Evolutionary conservation across 2,113 vertebrate genomes (phyloP), one percentile per base, ranked within the genome.

Genomic region (Clarias magur): DNA sequence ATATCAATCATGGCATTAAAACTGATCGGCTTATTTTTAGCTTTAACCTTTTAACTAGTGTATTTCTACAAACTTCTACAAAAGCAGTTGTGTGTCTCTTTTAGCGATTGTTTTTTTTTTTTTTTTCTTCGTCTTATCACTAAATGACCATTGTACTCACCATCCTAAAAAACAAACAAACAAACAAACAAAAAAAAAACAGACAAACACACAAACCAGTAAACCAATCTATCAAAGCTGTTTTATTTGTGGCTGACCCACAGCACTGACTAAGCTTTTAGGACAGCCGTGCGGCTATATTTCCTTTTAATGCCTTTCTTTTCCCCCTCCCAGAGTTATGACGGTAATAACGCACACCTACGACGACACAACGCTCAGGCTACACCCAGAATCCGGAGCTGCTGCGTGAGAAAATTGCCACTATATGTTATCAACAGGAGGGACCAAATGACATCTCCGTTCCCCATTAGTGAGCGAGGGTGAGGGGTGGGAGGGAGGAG

Each of bases 161-260:
- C 42, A 56, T 17, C 38, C 34, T n/a, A n/a, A n/a, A n/a, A n/a
- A n/a, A n/a, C n/a, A n/a, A n/a, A n/a, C n/a, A n/a, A n/a, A n/a
- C 72, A 82, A 54, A 62, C 79, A 68, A 30, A 9, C 4, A 72
- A 30, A 27, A 56, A 62, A 19, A 17, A 59, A 72, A 70, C 7
- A 73, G 34, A 73, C 38, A 53, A 38, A 23, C 16, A 76, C 38
- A 56, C 25, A 68, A 78, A n/a, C 27, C 85, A 34, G 70, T 82
- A 85, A 57, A 83, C 88, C 48, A 84, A 67, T 30, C 65, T 70
- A 42, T 88, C 65, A 63, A 87, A 19, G 16, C 23, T 42, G 76
- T 87, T 87, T 83, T 86, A 88, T 89, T 88, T 73, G 62, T 25
- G 67, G 75, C 87, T 88, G 86, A 88, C 89, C 81, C 48, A 70